A percentile compares a stretch with the other conserved stretches of the same genome.
Conservation (phyloP, 2,888 invertebrate genomes). For the Chaitophorus viminalis region DNA sequence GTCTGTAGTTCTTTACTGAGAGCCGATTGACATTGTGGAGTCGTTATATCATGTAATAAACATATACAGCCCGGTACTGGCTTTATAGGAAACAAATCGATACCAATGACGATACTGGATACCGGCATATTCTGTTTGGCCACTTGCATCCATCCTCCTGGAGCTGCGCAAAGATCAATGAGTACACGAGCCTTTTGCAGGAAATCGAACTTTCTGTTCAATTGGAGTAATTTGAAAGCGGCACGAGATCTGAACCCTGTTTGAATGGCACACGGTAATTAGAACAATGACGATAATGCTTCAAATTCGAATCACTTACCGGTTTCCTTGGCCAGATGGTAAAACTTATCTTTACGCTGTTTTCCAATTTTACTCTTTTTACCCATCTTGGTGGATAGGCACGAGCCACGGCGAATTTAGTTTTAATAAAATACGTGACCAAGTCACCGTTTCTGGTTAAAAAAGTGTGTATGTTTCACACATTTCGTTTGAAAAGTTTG, state of each 20-base stretch:
- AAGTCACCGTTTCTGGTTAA: not conserved
- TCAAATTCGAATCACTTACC: constrained; percentile 71
- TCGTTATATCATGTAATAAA: constrained; percentile 94
- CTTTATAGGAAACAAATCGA: constrained; percentile 95
- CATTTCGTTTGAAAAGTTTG: not conserved
- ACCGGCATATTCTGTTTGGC: constrained; percentile 98
- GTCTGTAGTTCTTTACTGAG: constrained; percentile 88
- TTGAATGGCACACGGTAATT: constrained; percentile 63
- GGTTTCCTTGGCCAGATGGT: constrained; percentile 97
- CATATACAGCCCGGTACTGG: constrained; percentile 90
- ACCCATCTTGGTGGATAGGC: constrained; percentile 75
- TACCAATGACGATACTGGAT: constrained; percentile 91
- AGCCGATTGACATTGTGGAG: constrained; percentile 87
- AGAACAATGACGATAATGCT: not conserved
- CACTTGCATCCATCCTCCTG: constrained; percentile 99
- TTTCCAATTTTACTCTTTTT: constrained; percentile 97
- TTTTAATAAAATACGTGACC: not conserved
- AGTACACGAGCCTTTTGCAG: constrained; percentile 95
- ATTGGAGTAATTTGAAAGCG: constrained; percentile 98
- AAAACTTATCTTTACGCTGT: constrained; percentile 97
- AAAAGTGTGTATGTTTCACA: not conserved
- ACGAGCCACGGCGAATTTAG: too few relatives aligned
- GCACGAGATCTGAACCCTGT: constrained; percentile 95
- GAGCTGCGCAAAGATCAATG: constrained; percentile 98
- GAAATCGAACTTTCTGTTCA: constrained; percentile 97